These are phyloP conservation scores for Lutraria lutraria DNA, from an alignment of 2,888 invertebrate genomes.

Conservation along the genomic window DNA sequence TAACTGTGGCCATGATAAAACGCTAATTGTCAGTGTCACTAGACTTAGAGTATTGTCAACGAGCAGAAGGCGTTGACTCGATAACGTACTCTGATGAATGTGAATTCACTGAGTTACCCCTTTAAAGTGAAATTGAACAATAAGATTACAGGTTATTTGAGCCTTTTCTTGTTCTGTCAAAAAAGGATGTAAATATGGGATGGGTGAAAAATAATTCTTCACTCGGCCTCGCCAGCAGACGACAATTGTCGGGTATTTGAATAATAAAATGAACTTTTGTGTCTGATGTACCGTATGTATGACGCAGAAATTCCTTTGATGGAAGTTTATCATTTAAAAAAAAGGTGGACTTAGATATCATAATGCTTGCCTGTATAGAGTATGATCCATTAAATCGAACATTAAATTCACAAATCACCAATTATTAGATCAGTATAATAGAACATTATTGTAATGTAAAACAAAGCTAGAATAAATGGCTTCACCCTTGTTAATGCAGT, in stretches of 20 bases:
- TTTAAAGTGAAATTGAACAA: constrained; percentile 65
- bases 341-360: background rate
- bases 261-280: background rate
- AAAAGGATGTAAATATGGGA: constrained; percentile 20
- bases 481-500: background rate
- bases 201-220: background rate
- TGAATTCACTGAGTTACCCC: constrained; percentile 55
- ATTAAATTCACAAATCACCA: constrained; percentile 15
- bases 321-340: background rate
- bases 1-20: constrained; percentile 29
- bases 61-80: constrained; percentile 62
- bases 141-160: constrained; percentile 26
- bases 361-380: background rate
- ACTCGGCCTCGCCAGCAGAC: background rate
- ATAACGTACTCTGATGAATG: constrained; percentile 48
- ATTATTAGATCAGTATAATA: background rate
- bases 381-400: background rate
- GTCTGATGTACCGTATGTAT: background rate
- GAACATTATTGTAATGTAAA: background rate
- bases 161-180: constrained; percentile 30
- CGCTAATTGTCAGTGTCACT: constrained; percentile 55
- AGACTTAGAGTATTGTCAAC: constrained; percentile 57
- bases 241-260: constrained; percentile 6
- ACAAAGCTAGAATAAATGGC: background rate
- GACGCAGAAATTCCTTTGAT: background rate